These are phyloP conservation scores for Phymastichus coffea DNA, from an alignment of 1,140 invertebrate species.

Conservation along the genomic window DNA sequence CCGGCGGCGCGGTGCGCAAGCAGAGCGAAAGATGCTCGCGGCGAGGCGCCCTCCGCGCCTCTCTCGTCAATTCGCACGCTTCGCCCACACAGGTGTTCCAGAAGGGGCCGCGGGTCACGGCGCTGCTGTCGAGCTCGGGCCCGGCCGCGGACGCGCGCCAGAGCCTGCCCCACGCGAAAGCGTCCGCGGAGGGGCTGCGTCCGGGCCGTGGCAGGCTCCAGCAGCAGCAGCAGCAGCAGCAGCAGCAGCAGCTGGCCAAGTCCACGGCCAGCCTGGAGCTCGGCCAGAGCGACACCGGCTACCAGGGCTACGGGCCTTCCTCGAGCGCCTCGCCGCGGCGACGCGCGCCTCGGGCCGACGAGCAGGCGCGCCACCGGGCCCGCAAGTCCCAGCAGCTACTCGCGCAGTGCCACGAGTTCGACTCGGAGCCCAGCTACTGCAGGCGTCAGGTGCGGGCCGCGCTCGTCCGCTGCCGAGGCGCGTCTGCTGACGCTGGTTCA, in stretches of 20 bases:
- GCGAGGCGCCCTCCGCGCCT: no score
- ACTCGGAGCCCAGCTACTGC: conserved; percentile 53
- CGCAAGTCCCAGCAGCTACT: conserved; percentile 35
- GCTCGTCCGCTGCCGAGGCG: no score
- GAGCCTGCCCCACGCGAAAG: conserved; percentile 44
- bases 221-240: conserved; percentile 34
- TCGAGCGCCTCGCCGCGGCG: conserved; percentile 28
- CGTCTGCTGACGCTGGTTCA: no score
- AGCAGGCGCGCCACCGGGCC: conserved; percentile 42
- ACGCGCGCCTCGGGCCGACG: conserved; percentile 38
- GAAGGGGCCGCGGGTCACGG: conserved; percentile 61
- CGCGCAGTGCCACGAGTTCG: conserved; percentile 47
- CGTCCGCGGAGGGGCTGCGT: conserved; percentile 29
- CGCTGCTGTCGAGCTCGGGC: conserved; percentile 57
- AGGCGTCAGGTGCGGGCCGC: conserved; percentile 41
- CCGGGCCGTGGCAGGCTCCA: background rate
- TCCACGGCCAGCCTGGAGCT: conserved; percentile 49
- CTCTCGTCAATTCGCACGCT: conserved; percentile 29
- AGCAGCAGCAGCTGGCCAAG: conserved; percentile 40
- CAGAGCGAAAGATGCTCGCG: no score
- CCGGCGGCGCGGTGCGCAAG: no score
- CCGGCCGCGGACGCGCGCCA: conserved; percentile 52
- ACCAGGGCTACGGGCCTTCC: conserved; percentile 34
- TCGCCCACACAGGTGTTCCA: conserved; percentile 69
- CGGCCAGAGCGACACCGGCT: conserved; percentile 39